Evolutionary conservation across 1,140 invertebrate species (phyloP), one percentile per base, ranked within the genome.

Genomic region (Trigoniulus corallinus): DNA sequence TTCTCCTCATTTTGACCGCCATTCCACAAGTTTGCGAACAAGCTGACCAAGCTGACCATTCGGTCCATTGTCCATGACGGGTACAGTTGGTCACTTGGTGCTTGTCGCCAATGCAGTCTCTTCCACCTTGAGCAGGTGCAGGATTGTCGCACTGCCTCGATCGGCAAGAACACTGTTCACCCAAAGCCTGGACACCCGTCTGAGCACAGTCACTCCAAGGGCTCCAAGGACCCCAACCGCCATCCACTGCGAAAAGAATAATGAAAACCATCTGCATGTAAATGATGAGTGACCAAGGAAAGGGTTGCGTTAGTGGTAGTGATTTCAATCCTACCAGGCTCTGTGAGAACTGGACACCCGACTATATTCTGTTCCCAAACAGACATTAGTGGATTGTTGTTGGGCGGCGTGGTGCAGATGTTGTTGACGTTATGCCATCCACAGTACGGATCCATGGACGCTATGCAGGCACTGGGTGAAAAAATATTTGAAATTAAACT

Each of bases 381-480:
- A 37, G 70, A 71, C 21, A 65, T 71, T 12, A 69, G 65, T 0
- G 77, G 71, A 53, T 82, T 74, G 22, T 74, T 71, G 50, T 72
- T 69, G 1, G 76, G 80, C 0, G 80, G 73, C 0, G 76, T 67
- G 0, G 79, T 75, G 59, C 89, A 94, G 10, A 67, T 64, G 47
- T 83, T 75, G 3, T 74, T 64, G 2, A 76, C 69, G 49, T 81
- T 78, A 64, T 93, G 80, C 89, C 89, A 95, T 0, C 87, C 91
- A 66, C 91, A 95, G 63, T 94, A 88, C 0, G 91, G 91, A 67
- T 95, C 91, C 68, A 81, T 81, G 0, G 88, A 80, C 58, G 81
- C 80, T 20, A 88, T 58, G 64, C 91, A 95, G 1, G 79, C 74
- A 2, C 75, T 67, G n/a, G n/a, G n/a, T n/a, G n/a, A n/a, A n/a